A percentile compares a stretch with the other conserved stretches of the same genome.
Evolutionary conservation across 2,113 vertebrate genomes (phyloP).

Genomic region (Anguilla rostrata): DNA sequence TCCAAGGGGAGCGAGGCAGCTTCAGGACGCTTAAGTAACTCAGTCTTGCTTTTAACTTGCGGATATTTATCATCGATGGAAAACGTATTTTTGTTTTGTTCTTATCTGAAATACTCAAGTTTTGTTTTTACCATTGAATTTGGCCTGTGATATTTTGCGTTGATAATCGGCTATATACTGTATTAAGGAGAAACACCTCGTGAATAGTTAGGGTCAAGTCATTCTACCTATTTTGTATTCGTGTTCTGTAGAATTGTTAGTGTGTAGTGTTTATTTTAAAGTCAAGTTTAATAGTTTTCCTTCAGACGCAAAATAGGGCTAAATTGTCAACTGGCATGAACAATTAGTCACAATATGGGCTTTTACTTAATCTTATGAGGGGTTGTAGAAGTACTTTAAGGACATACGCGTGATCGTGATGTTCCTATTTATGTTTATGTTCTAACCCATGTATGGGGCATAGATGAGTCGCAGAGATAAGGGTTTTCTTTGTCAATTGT

Average conservation of each 20-base stretch:
- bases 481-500: neutral
- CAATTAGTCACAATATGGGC: neutral
- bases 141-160: neutral
- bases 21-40: neutral
- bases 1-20: neutral
- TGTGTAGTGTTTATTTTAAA: neutral
- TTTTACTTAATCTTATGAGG: neutral
- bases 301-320: neutral
- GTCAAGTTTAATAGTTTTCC: neutral
- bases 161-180: neutral
- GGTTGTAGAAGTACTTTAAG: neutral
- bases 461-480: neutral
- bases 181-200: neutral
- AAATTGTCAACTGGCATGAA: neutral
- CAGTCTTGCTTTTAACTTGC: neutral
- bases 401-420: neutral
- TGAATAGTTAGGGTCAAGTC: neutral
- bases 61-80: neutral
- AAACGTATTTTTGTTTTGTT: neutral
- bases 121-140: neutral
- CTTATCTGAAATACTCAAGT: neutral
- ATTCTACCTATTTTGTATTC: neutral
- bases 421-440: slow-evolving; percentile 14
- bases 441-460: neutral
- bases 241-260: neutral